Evolutionary conservation across 1,140 invertebrate genomes (phyloP).

Genomic region (Prorops nasuta): DNA sequence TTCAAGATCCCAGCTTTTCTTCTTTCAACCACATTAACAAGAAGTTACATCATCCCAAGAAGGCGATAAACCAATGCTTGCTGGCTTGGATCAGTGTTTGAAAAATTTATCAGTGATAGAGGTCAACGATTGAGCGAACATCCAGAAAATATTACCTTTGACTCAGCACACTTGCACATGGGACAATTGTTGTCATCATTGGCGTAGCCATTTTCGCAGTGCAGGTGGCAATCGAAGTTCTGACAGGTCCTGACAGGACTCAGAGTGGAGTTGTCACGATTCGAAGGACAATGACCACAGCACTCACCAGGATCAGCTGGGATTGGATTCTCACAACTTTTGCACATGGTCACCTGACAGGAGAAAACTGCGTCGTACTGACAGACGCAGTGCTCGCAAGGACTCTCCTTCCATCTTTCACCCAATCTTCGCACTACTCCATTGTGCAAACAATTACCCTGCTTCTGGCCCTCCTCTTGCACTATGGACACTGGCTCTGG

Average conservation of each 20-base stretch:
- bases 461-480: slow-evolving; percentile 17
- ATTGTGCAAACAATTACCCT: slow-evolving; percentile 32
- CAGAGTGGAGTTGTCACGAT: no score
- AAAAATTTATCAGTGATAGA: no score
- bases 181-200: slow-evolving; percentile 31
- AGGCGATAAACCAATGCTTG: no score
- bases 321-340: slow-evolving; percentile 39
- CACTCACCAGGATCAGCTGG: slow-evolving; percentile 39
- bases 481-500: slow-evolving; percentile 28
- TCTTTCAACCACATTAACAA: no score
- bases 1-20: no score
- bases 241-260: slow-evolving; percentile 17
- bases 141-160: no score
- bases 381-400: slow-evolving; percentile 42
- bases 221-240: slow-evolving; percentile 30
- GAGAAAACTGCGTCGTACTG: slow-evolving; percentile 28
- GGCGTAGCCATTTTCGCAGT: slow-evolving; percentile 32
- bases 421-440: slow-evolving; percentile 26
- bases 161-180: slow-evolving; percentile 34
- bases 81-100: no score
- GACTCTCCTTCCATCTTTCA: slow-evolving; percentile 39
- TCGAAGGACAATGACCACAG: slow-evolving; percentile 45
- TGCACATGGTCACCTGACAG: slow-evolving; percentile 48
- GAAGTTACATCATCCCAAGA: no score
- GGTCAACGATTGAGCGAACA: no score